phyloP scores from a whole-genome alignment of 1,140 invertebrate genomes.

The Thrips palmi region DNA sequence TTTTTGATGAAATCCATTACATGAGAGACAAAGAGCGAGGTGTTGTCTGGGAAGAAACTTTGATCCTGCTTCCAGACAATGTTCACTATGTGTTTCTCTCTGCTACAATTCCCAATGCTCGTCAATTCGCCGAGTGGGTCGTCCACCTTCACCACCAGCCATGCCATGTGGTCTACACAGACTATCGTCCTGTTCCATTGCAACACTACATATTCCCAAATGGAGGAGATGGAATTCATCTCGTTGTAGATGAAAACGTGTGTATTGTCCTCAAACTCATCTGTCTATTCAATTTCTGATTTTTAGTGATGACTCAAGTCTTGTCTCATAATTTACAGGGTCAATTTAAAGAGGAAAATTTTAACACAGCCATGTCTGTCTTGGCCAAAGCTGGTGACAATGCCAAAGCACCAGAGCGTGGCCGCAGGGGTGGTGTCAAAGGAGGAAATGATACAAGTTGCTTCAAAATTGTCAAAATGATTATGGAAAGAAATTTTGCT shows the following conservation, averaged over 20 bases:
- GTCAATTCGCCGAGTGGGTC: constrained; percentile 98
- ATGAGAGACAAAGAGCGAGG: constrained; percentile 99
- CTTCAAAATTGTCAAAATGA: constrained; percentile 97
- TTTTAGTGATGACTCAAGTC: constrained; percentile 19
- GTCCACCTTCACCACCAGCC: constrained; percentile 90
- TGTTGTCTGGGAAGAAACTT: constrained; percentile 98
- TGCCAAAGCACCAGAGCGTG: constrained; percentile 53
- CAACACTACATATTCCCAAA: constrained; percentile 97
- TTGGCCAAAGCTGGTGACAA: constrained; percentile 56
- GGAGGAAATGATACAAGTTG: constrained; percentile 58
- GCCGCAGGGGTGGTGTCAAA: constrained; percentile 43
- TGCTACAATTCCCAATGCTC: constrained; percentile 97
- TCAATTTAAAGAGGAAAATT: constrained; percentile 93
- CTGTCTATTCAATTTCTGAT: constrained; percentile 17
- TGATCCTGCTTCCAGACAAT: constrained; percentile 93
- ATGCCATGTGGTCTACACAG: constrained; percentile 98
- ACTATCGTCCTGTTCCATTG: constrained; percentile 90
- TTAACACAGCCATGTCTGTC: constrained; percentile 85
- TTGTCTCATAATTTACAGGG: constrained; percentile 29
- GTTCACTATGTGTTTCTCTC: constrained; percentile 98
- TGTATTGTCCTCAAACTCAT: constrained; percentile 1
- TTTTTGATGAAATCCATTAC: constrained; percentile 99
- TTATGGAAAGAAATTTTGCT: constrained; percentile 93
- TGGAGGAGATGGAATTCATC: constrained; percentile 86
- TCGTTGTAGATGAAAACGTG: constrained; percentile 75